phyloP scores from a whole-genome alignment of 2,888 invertebrate genomes.

The Strigamia crassipes region DNA sequence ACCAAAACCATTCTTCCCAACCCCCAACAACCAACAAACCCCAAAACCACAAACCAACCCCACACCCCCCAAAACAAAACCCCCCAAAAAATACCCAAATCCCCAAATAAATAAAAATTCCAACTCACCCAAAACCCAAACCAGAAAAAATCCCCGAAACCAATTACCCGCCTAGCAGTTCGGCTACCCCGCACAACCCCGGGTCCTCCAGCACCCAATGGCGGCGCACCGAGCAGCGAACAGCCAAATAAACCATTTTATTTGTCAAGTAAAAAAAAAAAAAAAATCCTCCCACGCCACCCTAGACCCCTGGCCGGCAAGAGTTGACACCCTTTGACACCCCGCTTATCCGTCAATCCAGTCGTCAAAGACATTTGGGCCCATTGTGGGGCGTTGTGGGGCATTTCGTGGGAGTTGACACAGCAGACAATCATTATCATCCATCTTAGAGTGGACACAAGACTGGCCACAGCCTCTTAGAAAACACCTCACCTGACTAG shows the following conservation, averaged over 20 bases:
- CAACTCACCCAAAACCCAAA: background rate
- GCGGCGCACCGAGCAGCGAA: too few relatives aligned
- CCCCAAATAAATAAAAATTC: too few relatives aligned
- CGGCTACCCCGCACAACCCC: background rate
- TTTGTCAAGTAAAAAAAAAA: too few relatives aligned
- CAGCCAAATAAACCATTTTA: too few relatives aligned
- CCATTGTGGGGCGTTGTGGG: background rate
- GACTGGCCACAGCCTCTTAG: conserved; percentile 14
- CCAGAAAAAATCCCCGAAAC: background rate
- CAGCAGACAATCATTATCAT: conserved; percentile 22
- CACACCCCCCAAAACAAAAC: too few relatives aligned
- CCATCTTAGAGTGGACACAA: conserved; percentile 30
- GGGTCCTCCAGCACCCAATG: too few relatives aligned
- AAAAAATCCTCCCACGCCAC: background rate
- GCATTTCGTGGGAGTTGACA: conserved; percentile 13
- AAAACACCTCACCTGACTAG: conserved; percentile 6
- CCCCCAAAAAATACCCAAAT: too few relatives aligned
- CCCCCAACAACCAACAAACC: background rate
- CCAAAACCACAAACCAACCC: background rate
- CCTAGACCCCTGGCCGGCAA: background rate
- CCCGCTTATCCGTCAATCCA: conserved; percentile 30
- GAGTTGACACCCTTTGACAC: conserved; percentile 2
- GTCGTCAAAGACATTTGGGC: conserved; percentile 1
- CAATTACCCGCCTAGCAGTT: background rate
- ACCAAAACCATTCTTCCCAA: background rate